phyloP scores from a whole-genome alignment of 2,113 vertebrate species.

The Caranx melampygus region DNA sequence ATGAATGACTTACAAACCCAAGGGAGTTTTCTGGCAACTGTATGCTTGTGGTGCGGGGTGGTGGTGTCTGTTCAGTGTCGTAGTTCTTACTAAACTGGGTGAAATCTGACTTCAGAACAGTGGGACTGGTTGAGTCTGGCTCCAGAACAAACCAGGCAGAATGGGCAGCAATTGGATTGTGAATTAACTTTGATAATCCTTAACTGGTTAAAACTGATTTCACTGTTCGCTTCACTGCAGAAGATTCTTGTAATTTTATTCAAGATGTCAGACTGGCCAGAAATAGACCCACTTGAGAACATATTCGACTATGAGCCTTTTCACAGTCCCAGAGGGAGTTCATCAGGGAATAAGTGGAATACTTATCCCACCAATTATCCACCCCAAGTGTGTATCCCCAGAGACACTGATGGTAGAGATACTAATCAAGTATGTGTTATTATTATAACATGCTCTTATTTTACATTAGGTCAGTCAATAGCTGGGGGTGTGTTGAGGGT shows the following conservation, averaged over 20 bases:
- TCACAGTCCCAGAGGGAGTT: slow-evolving; percentile 51
- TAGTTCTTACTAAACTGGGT: slow-evolving; percentile 2
- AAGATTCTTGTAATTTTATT: slow-evolving; percentile 13
- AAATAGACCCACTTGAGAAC: slow-evolving; percentile 52
- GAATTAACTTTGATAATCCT: slow-evolving; percentile 10
- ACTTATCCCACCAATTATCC: slow-evolving; percentile 60
- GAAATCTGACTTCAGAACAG: neutral
- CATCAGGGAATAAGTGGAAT: slow-evolving; percentile 42
- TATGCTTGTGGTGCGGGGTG: neutral
- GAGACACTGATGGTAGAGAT: slow-evolving; percentile 30
- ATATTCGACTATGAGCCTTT: slow-evolving; percentile 13
- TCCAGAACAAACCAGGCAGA: neutral
- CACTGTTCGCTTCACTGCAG: slow-evolving; percentile 7
- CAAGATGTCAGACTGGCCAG: slow-evolving; percentile 35
- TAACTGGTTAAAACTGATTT: slow-evolving; percentile 1
- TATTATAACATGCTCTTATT: slow-evolving; percentile 29
- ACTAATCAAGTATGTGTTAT: slow-evolving; percentile 36
- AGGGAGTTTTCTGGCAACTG: neutral
- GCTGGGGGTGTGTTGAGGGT: slow-evolving; percentile 10
- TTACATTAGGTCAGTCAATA: slow-evolving; percentile 35
- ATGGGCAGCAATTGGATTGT: slow-evolving; percentile 1
- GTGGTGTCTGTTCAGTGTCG: neutral
- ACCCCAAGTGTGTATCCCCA: slow-evolving; percentile 31
- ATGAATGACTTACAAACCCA: neutral
- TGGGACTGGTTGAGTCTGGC: neutral